phyloP scores from a whole-genome alignment of 2,797 vertebrate genomes.

The Clarias pachynema region DNA sequence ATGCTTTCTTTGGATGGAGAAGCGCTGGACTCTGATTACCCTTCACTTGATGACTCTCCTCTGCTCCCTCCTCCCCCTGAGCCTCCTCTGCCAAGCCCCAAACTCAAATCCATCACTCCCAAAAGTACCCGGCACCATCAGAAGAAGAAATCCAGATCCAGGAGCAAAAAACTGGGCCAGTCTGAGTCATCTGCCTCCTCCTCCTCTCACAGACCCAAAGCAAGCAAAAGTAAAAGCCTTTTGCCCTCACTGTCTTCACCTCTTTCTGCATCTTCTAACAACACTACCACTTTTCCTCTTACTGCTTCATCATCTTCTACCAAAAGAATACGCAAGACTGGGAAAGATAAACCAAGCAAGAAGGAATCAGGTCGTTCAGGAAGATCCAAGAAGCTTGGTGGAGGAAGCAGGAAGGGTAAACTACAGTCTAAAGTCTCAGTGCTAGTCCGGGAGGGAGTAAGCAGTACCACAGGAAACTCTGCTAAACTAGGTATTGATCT shows the following conservation, averaged over 20 bases:
- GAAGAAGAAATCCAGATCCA: conserved; percentile 72
- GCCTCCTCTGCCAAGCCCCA: conserved; percentile 68
- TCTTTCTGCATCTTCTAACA: conserved; percentile 60
- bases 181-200: conserved; percentile 66
- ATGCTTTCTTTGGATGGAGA: conserved; percentile 80
- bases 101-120: conserved; percentile 60
- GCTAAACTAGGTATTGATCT: conserved; percentile 76
- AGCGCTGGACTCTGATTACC: conserved; percentile 81
- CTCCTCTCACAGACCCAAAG: conserved; percentile 61
- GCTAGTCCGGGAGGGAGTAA: conserved; percentile 88
- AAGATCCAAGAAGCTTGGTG: conserved; percentile 74
- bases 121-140: conserved; percentile 67
- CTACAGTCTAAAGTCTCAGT: conserved; percentile 94
- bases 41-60: conserved; percentile 75
- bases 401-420: conserved; percentile 79
- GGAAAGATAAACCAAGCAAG: conserved; percentile 75
- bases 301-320: conserved; percentile 49
- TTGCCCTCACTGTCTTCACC: conserved; percentile 65
- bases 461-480: conserved; percentile 83
- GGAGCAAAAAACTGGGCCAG: conserved; percentile 66
- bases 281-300: conserved; percentile 63
- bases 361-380: conserved; percentile 68
- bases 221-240: conserved; percentile 68
- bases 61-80: conserved; percentile 66
- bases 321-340: conserved; percentile 68